phyloP scores from a whole-genome alignment of 2,113 vertebrate species.

The Heptranchias perlo region DNA sequence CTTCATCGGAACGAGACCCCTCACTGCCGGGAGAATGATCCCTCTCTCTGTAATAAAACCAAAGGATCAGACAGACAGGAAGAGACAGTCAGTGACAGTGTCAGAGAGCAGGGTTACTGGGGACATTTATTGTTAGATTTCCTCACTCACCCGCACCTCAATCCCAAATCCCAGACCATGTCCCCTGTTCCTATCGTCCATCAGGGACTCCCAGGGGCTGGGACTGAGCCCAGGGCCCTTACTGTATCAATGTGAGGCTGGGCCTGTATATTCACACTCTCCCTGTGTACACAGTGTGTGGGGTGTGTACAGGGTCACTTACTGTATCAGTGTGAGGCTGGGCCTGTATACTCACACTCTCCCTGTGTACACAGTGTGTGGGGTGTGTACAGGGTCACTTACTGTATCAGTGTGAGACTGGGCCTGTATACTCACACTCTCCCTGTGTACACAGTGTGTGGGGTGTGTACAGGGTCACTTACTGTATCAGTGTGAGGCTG shows the following conservation, averaged over 20 bases:
- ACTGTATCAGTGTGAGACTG: no score
- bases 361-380: no score
- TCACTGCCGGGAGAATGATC: background rate
- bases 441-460: background rate
- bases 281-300: background rate
- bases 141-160: background rate
- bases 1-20: background rate
- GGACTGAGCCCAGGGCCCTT: background rate
- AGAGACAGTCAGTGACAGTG: background rate
- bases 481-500: constrained; percentile 37
- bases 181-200: background rate
- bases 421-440: no score
- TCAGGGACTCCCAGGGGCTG: background rate
- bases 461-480: constrained; percentile 41
- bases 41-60: background rate
- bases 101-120: background rate
- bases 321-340: no score
- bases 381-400: no score
- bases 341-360: no score
- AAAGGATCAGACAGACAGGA: background rate
- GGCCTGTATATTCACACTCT: background rate
- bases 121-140: background rate
- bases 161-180: background rate
- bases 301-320: background rate
- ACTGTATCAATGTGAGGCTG: background rate